Evolutionary conservation across 2,113 vertebrate genomes (phyloP).

Genomic region (Melanocharis versteri): DNA sequence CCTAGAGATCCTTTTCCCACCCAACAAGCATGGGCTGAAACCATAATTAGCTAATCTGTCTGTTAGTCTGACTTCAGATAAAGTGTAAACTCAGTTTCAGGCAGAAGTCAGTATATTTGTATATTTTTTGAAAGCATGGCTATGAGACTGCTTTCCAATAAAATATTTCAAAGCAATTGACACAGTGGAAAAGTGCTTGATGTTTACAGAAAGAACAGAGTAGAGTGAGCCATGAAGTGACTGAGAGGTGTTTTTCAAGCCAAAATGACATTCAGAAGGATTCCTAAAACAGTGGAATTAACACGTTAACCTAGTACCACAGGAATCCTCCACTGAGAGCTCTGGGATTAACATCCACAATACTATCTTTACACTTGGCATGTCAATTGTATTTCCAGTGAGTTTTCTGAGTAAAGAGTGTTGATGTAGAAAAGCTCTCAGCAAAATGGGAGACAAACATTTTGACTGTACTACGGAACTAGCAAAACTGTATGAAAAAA

Average conservation of each 20-base stretch:
- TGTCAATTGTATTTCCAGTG: not conserved
- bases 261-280: not conserved
- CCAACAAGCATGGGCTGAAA: not conserved
- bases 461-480: not conserved
- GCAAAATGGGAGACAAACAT: not conserved
- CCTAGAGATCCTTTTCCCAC: not conserved
- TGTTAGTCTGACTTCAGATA: not conserved
- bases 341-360: not conserved
- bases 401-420: not conserved
- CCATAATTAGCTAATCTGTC: not conserved
- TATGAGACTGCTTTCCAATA: not conserved
- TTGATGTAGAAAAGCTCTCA: not conserved
- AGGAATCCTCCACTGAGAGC: not conserved
- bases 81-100: not conserved
- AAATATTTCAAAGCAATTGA: not conserved
- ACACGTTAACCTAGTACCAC: rapidly evolving
- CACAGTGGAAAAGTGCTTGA: not conserved
- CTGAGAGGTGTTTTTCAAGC: not conserved
- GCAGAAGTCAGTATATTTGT: not conserved
- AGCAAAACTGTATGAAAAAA: not conserved
- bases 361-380: not conserved
- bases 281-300: not conserved
- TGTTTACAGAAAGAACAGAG: not conserved
- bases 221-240: not conserved
- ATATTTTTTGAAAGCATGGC: not conserved